These are phyloP conservation scores for Isurus oxyrinchus DNA, from an alignment of 2,113 vertebrate species.

Conservation along the genomic window DNA sequence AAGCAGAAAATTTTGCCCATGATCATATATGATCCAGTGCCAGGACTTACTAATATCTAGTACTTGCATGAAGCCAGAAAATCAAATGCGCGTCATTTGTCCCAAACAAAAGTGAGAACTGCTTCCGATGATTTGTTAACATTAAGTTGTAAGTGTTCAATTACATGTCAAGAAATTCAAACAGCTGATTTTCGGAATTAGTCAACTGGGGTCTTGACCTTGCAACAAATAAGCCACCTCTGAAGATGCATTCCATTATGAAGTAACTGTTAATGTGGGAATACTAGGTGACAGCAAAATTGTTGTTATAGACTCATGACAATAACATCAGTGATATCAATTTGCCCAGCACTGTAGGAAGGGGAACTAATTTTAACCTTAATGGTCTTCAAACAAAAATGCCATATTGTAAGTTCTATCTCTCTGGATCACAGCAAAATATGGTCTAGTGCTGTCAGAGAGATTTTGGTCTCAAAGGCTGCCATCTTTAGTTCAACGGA, in stretches of 20 bases:
- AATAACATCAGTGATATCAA: neutral
- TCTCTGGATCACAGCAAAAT: neutral
- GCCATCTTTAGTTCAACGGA: neutral
- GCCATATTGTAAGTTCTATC: neutral
- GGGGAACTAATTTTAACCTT: neutral
- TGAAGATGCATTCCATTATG: neutral
- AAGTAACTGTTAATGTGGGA: neutral
- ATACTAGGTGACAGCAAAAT: neutral
- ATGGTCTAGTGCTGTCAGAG: neutral
- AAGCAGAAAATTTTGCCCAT: neutral
- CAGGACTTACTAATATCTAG: neutral
- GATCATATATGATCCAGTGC: neutral
- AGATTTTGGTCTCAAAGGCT: neutral
- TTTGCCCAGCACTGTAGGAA: neutral
- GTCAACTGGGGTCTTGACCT: neutral
- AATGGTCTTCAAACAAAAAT: neutral
- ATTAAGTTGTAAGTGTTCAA: neutral
- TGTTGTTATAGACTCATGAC: neutral
- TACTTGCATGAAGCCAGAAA: neutral
- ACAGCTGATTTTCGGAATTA: neutral
- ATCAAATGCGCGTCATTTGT: neutral
- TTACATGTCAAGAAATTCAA: constrained; percentile 11
- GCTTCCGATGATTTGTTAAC: neutral
- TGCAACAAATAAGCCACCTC: neutral
- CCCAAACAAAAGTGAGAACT: neutral